phyloP scores from a whole-genome alignment of 2,113 vertebrate genomes.

The Manacus vitellinus region DNA sequence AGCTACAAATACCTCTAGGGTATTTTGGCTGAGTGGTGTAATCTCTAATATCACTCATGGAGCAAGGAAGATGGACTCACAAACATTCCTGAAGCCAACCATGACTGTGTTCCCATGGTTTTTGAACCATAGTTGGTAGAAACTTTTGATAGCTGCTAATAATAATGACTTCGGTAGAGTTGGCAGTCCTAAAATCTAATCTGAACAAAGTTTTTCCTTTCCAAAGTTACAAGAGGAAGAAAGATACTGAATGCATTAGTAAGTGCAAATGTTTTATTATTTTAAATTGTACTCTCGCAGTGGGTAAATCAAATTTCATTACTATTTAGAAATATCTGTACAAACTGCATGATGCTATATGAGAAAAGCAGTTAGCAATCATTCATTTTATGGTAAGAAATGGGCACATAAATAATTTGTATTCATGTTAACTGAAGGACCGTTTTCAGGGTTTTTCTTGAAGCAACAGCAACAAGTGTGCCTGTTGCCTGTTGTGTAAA shows the following conservation, averaged over 20 bases:
- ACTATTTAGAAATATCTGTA: background rate
- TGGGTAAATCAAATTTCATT: background rate
- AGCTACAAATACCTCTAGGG: background rate
- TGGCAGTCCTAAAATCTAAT: background rate
- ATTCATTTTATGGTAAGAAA: background rate
- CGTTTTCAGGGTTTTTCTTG: background rate
- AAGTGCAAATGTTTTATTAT: background rate
- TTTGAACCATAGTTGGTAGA: background rate
- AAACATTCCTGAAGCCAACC: background rate
- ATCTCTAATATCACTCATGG: background rate
- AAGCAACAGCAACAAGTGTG: background rate
- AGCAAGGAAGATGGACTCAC: background rate
- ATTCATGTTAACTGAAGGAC: background rate
- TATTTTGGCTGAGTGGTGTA: background rate
- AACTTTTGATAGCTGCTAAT: background rate
- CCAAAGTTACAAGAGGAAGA: background rate
- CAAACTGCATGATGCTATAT: background rate
- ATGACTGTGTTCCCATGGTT: background rate
- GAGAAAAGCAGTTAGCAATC: background rate
- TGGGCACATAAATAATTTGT: background rate
- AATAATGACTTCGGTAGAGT: background rate
- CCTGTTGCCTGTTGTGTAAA: background rate
- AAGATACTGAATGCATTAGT: background rate
- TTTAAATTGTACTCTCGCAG: background rate
- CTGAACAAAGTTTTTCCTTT: background rate